Evolutionary conservation across 1,140 invertebrate species (phyloP), one percentile per base, ranked within the genome.

Genomic region (Vanessa atalanta): DNA sequence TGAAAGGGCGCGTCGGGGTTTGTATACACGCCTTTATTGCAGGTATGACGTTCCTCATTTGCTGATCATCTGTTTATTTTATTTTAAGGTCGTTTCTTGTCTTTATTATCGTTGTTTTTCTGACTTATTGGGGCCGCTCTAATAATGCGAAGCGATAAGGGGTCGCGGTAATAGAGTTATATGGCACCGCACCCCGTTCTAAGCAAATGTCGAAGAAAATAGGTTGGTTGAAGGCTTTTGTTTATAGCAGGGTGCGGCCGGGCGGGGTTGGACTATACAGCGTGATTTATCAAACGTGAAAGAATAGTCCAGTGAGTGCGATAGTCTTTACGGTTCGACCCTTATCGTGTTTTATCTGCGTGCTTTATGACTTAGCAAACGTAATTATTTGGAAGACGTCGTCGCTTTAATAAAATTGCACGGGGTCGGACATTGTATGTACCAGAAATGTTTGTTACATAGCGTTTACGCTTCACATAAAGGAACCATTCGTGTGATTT

Each of bases 21-120:
- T 88, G 86, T 86, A 83, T 80, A 89, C 86, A 90, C 82, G 77
- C 80, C 82, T 89, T 91, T 92, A 90, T 88, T 84, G 83, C 83
- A 85, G 84, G 88, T 87, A 79, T 80, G 80, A 79, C 79, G 81
- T 82, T 73, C 83, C 85, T 86, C 83, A 79, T 90, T 88, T 86
- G 73, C 74, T 74, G 84, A 90, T 91, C 85, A 88, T 89, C 85
- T 90, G 88, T 92, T 92, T 92, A 90, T 88, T 90, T 85, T 88
- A 84, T 78, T 86, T 92, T 89, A 89, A 90, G 89, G 88, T 83
- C 85, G 83, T 88, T 86, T 67, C 78, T 88, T 85, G 84, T 85
- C 79, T 89, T 90, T 88, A 70, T 70, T 61, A 88, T 88, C 79
- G 85, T 82, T 82, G 84, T 85, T 82, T 80, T 82, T 79, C 79